These are phyloP conservation scores for Pocillopora grandis DNA, from an alignment of 92 coral and sea anemone species.

Conservation along the genomic window DNA sequence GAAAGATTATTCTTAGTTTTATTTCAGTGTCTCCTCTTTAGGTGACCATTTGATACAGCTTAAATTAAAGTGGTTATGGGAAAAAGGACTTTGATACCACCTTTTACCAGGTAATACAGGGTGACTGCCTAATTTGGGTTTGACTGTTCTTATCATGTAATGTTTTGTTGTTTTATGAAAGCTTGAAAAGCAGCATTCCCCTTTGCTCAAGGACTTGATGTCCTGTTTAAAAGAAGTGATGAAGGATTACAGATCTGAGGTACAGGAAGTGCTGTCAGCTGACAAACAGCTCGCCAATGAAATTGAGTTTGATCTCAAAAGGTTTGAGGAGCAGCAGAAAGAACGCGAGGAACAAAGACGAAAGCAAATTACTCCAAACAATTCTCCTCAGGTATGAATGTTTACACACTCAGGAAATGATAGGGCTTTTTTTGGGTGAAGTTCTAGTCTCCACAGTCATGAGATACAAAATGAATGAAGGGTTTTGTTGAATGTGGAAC, in stretches of 20 bases:
- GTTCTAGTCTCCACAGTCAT: too few species aligned
- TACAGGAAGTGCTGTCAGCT: slow-evolving; percentile 93
- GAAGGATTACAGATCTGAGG: slow-evolving; percentile 97
- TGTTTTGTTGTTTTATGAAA: slow-evolving; percentile 17
- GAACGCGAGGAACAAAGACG: slow-evolving; percentile 74
- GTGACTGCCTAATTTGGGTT: neutral
- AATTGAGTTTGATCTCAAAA: slow-evolving; percentile 96
- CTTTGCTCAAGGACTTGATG: slow-evolving; percentile 86
- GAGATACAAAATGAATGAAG: too few species aligned
- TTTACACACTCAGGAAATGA: neutral
- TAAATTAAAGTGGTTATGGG: too few species aligned
- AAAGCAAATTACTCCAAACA: slow-evolving; percentile 50
- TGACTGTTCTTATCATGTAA: neutral
- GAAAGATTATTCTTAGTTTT: too few species aligned
- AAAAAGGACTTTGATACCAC: too few species aligned
- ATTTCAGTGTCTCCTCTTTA: too few species aligned
- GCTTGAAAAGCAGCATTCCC: slow-evolving; percentile 95
- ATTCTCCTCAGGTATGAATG: slow-evolving; percentile 36
- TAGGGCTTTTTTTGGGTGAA: neutral
- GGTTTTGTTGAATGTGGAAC: too few species aligned
- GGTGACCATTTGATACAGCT: too few species aligned
- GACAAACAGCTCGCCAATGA: slow-evolving; percentile 97
- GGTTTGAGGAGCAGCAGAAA: slow-evolving; percentile 96
- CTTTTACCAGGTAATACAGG: too few species aligned
- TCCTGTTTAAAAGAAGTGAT: slow-evolving; percentile 90